Evolutionary conservation across 2,888 invertebrate species (phyloP).

Genomic region (Choristoneura rosaceana): DNA sequence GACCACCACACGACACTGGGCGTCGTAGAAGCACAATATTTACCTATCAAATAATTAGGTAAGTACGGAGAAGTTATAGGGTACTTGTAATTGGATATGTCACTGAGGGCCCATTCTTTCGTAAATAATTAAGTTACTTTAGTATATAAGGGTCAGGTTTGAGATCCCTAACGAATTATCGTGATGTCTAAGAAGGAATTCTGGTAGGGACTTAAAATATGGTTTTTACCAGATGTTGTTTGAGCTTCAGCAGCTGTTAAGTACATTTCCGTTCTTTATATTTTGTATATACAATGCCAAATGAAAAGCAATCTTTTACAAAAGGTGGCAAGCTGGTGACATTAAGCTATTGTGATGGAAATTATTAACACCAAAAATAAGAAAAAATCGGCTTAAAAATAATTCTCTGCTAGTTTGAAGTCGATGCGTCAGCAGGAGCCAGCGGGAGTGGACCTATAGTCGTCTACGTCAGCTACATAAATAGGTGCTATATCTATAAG

Average conservation of each 20-base stretch:
- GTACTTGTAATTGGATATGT: conserved; percentile 35
- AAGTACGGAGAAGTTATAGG: conserved; percentile 23
- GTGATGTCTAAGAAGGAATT: conserved; percentile 18
- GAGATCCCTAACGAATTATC: conserved; percentile 25
- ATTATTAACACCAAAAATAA: no score
- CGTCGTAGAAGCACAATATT: conserved; percentile 8
- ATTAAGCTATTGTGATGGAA: no score
- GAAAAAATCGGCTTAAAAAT: no score
- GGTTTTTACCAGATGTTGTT: not conserved
- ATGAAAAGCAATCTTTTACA: no score
- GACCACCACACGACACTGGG: not conserved
- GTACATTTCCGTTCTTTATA: no score
- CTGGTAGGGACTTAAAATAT: conserved; percentile 9
- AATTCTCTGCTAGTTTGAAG: no score
- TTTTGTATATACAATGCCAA: no score
- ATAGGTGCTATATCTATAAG: no score
- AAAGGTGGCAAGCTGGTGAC: no score
- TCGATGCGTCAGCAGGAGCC: no score
- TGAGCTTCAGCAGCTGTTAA: not conserved
- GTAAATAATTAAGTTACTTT: conserved; percentile 36
- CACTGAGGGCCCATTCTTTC: conserved; percentile 28
- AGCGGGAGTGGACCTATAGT: no score
- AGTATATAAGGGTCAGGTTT: conserved; percentile 16
- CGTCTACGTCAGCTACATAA: no score
- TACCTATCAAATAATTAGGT: conserved; percentile 13